Conservation (phyloP, 2,888 invertebrate species). For the Thereva nobilitata region DNA sequence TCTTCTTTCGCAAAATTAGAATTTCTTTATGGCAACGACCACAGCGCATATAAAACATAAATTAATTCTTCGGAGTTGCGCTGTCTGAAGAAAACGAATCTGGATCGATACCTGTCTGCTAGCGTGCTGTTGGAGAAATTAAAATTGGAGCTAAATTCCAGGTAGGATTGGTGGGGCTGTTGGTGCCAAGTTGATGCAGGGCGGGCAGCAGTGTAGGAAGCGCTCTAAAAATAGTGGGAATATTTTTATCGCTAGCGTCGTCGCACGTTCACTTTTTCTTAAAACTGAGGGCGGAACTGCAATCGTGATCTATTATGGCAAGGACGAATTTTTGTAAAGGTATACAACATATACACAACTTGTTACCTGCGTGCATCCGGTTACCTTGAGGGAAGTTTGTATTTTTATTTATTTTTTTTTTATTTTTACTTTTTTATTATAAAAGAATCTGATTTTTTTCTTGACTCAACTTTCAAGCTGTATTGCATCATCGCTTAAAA, state of each 20-base stretch:
- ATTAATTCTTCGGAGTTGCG: too few species aligned
- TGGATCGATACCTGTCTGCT: too few species aligned
- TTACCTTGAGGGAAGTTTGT: slow-evolving; percentile 10
- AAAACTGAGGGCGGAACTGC: slow-evolving; percentile 44
- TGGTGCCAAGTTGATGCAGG: too few species aligned
- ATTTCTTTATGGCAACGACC: not conserved
- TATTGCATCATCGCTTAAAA: too few species aligned
- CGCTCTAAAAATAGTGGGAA: slow-evolving; percentile 13
- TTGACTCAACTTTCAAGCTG: too few species aligned
- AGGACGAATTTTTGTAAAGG: slow-evolving; percentile 44
- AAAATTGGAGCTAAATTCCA: not conserved
- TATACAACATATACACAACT: not conserved
- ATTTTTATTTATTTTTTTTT: too few species aligned
- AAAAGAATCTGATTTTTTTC: too few species aligned
- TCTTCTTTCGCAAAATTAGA: slow-evolving; percentile 19
- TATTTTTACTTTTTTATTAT: too few species aligned
- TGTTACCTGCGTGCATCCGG: slow-evolving; percentile 15
- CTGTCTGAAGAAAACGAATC: too few species aligned
- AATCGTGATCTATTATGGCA: slow-evolving; percentile 45
- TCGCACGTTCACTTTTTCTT: slow-evolving; percentile 19
- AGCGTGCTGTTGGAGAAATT: not conserved
- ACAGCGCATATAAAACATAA: not conserved
- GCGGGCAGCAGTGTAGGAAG: not conserved
- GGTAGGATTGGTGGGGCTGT: too few species aligned
- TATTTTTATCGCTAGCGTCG: not conserved